Evolutionary conservation across 2,113 vertebrate species (phyloP).

Genomic region (Microcebus jonahi): DNA sequence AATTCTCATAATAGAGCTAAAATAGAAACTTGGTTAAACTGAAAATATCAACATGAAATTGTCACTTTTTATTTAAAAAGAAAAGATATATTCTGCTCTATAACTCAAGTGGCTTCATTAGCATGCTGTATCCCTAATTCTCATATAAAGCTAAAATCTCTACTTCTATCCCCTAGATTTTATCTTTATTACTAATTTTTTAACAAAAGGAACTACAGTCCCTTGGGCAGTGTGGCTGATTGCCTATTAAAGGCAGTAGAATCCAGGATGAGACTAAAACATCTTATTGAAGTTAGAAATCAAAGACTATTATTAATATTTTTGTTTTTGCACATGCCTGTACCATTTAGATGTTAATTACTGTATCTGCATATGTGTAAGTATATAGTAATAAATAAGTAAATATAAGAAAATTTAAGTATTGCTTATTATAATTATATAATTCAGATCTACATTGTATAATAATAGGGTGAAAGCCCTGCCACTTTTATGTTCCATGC

Average conservation of each 20-base stretch:
- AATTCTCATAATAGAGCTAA: not conserved
- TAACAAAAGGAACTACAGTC: not conserved
- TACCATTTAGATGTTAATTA: not conserved
- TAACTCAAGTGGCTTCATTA: not conserved
- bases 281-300: not conserved
- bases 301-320: not conserved
- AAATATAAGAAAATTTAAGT: not conserved
- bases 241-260: not conserved
- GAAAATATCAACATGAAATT: not conserved
- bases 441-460: not conserved
- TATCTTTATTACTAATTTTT: constrained; percentile 44
- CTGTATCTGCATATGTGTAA: not conserved
- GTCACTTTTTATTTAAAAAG: constrained; percentile 22
- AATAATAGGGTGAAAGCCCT: not conserved
- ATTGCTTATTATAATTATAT: not conserved
- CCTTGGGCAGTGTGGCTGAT: not conserved
- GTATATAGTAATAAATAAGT: not conserved
- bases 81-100: not conserved
- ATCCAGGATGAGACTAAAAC: not conserved
- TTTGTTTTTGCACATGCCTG: not conserved
- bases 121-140: not conserved
- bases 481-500: not conserved
- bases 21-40: not conserved
- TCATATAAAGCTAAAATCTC: constrained; percentile 5
- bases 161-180: not conserved